A percentile compares a stretch with the other conserved stretches of the same genome.
Conservation (phyloP, 92 coral and sea anemone species). For the Porites rus region DNA sequence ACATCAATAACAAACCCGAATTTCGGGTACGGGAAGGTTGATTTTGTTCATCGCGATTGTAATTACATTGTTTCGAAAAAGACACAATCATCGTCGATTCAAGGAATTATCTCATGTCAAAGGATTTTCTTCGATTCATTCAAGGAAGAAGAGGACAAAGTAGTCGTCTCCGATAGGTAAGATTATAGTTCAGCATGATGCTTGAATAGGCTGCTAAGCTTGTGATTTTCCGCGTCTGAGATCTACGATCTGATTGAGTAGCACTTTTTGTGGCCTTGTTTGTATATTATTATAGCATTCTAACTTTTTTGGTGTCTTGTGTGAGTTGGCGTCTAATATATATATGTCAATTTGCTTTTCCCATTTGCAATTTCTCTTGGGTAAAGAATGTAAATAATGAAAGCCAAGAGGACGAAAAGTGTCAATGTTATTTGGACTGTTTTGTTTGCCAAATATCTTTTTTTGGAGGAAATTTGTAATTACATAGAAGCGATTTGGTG, state of each 20-base stretch:
- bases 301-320: too few relatives aligned
- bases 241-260: background rate
- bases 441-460: too few relatives aligned
- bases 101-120: background rate
- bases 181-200: background rate
- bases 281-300: too few relatives aligned
- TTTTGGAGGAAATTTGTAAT: too few relatives aligned
- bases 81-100: background rate
- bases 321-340: background rate
- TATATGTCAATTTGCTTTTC: background rate
- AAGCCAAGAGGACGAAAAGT: too few relatives aligned
- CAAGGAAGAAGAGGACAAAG: background rate
- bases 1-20: background rate
- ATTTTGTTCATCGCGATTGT: background rate
- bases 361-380: background rate
- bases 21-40: background rate
- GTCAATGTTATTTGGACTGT: too few relatives aligned
- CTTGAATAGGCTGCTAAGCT: background rate
- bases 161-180: background rate
- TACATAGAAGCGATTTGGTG: too few relatives aligned
- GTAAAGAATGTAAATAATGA: background rate
- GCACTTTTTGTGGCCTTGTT: too few relatives aligned
- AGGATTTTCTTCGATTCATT: background rate
- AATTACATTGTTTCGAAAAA: background rate
- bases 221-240: background rate